Conservation (phyloP, 2,113 vertebrate genomes). For the Corythaeola cristata region DNA sequence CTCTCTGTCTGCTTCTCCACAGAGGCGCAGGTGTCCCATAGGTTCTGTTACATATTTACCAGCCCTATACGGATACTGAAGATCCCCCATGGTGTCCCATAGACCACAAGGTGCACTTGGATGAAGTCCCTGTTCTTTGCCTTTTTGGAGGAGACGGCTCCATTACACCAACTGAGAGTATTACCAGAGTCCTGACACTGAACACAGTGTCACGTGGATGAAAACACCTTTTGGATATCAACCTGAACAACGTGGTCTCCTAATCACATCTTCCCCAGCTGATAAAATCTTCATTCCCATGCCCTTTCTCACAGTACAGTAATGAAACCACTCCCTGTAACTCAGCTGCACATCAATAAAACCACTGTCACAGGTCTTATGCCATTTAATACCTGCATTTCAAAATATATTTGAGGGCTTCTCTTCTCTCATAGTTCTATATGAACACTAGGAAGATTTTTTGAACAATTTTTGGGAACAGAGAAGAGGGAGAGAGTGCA, state of each 20-base stretch:
- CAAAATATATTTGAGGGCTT: not conserved
- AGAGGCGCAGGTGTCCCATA: not conserved
- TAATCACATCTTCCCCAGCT: not conserved
- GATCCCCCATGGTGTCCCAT: not conserved
- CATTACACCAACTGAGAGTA: not conserved
- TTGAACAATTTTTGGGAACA: not conserved
- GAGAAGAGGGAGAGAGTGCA: not conserved
- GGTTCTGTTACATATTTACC: not conserved
- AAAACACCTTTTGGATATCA: not conserved
- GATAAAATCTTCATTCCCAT: not conserved
- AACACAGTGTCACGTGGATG: not conserved
- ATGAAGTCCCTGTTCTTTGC: not conserved
- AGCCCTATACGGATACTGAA: not conserved
- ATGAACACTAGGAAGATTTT: not conserved
- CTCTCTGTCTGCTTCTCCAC: not conserved
- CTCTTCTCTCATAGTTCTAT: not conserved
- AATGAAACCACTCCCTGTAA: not conserved
- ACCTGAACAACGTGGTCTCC: not conserved
- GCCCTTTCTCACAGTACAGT: not conserved
- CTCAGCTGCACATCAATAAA: not conserved
- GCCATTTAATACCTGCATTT: not conserved
- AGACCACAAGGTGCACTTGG: accelerated
- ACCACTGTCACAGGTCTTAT: not conserved
- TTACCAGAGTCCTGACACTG: not conserved
- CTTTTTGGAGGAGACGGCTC: not conserved